phyloP scores from a whole-genome alignment of 1,140 invertebrate genomes.

The Camponotus pennsylvanicus region DNA sequence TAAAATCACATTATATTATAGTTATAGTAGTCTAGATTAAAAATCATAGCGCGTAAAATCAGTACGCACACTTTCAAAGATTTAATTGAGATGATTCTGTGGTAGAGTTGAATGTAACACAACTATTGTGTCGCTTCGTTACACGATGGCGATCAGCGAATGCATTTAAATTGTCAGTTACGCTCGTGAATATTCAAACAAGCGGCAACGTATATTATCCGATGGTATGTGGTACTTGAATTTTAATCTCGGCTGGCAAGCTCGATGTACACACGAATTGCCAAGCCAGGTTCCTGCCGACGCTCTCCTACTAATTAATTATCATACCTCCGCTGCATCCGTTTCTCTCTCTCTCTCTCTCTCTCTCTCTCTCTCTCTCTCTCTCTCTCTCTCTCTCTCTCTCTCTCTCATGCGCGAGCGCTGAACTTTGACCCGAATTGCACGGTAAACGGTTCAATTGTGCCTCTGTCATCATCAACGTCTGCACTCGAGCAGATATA shows the following conservation, averaged over 20 bases:
- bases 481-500: neutral
- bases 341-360: neutral
- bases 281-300: constrained; percentile 5
- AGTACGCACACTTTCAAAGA: neutral
- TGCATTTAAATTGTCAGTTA: neutral
- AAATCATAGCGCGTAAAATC: neutral
- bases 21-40: neutral
- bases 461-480: neutral
- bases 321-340: constrained; percentile 12
- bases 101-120: neutral
- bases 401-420: constrained; percentile 14
- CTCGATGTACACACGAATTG: constrained; percentile 15
- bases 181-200: constrained; percentile 50
- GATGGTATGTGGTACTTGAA: constrained; percentile 16
- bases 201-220: constrained; percentile 1
- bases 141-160: neutral
- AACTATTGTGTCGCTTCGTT: constrained; percentile 27
- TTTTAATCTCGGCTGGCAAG: constrained; percentile 40
- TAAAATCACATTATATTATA: neutral
- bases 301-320: constrained; percentile 43
- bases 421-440: constrained; percentile 61
- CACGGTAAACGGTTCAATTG: constrained; percentile 54
- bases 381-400: neutral
- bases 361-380: neutral
- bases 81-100: neutral